A percentile compares a stretch with the other conserved stretches of the same genome.
These are phyloP conservation scores for Tonatia bakeri DNA, from an alignment of 2,113 vertebrate genomes.

Conservation along the genomic window DNA sequence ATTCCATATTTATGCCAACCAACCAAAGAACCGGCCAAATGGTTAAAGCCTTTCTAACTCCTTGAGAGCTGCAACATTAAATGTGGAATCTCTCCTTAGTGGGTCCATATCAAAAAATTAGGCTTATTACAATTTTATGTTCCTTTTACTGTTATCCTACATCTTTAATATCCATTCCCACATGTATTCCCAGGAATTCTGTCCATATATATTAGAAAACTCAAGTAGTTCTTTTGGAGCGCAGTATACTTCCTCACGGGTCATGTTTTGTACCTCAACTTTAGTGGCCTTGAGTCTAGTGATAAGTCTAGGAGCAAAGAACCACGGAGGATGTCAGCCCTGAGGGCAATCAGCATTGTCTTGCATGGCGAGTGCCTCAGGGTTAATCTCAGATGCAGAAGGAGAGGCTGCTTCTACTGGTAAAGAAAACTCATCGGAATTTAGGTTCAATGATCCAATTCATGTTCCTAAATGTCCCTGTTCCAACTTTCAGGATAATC, in stretches of 20 bases:
- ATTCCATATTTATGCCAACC: neutral
- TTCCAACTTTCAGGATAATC: neutral
- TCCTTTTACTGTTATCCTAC: neutral
- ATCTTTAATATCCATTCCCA: neutral
- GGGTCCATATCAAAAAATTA: neutral
- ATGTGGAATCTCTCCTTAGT: neutral
- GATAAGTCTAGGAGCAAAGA: neutral
- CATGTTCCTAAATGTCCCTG: neutral
- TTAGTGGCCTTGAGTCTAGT: neutral
- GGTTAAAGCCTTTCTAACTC: neutral
- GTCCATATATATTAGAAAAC: neutral
- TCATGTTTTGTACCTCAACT: neutral
- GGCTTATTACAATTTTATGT: neutral
- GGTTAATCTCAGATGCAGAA: neutral
- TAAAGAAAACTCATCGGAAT: neutral
- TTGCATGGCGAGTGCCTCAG: neutral
- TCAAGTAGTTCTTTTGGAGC: neutral
- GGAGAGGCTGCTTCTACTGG: neutral
- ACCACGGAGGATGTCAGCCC: neutral
- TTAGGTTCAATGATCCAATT: neutral
- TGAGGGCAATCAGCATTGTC: neutral
- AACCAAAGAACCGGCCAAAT: neutral
- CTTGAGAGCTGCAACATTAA: neutral
- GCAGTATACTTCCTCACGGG: neutral
- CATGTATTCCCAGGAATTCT: neutral